Evolutionary conservation across 2,113 vertebrate species (phyloP).

Genomic region (Otocyon megalotis): DNA sequence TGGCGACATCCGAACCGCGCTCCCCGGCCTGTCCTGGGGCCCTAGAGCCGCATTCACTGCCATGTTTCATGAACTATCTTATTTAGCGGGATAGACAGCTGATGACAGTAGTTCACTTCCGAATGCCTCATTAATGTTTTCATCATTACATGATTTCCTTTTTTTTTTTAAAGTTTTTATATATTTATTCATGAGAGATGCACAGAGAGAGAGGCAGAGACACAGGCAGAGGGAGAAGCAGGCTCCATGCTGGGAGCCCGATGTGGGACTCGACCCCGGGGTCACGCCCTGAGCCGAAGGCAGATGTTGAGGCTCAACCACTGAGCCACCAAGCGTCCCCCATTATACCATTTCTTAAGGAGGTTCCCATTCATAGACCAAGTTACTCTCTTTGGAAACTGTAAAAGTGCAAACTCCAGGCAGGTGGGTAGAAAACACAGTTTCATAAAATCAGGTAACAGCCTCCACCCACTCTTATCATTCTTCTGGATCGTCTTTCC

Average conservation of each 20-base stretch:
- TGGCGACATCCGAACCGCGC: fast-evolving
- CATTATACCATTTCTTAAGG: not conserved
- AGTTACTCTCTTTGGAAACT: not conserved
- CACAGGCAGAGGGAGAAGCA: too few species aligned
- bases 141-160: too few species aligned
- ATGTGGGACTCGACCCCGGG: too few species aligned
- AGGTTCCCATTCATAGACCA: not conserved
- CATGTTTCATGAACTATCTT: fast-evolving
- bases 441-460: not conserved
- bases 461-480: not conserved
- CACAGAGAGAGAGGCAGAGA: too few species aligned
- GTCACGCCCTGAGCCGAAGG: too few species aligned
- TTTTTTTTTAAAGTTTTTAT: too few species aligned
- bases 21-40: not conserved
- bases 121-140: not conserved
- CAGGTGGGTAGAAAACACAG: fast-evolving
- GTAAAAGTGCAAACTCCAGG: not conserved
- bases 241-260: too few species aligned
- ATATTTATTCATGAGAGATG: too few species aligned
- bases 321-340: too few species aligned
- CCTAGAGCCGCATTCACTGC: not conserved
- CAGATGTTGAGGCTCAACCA: too few species aligned
- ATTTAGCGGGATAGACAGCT: too few species aligned
- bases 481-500: not conserved
- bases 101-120: not conserved